Evolutionary conservation across 1,140 invertebrate species (phyloP), one percentile per base, ranked within the genome.

Genomic region (Chymomyza costata): DNA sequence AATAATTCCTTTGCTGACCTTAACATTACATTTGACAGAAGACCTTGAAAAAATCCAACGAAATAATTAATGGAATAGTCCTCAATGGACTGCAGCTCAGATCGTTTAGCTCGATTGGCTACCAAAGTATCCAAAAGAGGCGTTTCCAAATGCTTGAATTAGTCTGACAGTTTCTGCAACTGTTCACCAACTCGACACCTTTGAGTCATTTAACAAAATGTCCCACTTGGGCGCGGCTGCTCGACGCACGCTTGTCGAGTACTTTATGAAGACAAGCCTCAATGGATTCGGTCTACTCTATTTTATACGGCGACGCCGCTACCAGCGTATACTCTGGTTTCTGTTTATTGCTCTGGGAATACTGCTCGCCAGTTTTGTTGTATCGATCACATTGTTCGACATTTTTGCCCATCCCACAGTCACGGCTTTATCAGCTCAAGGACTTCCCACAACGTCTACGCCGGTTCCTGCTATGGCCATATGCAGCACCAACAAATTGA

Each of bases 241-340:
- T 17, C 49, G 21, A 1, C 21, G 6, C 2, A 78, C 71, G 2
- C 50, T 63, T 18, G 63, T 78, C n/a, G 73, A 78, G 44, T 78
- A 71, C 34, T 78, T 80, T 40, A 61, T 53, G 5, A 67, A 67
- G 44, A 78, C 71, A 8, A 78, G 73, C 18, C 63, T 78, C 11
- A 80, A 78, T 57, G 71, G 71, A 6, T 78, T 78, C 15, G 66
- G 73, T 0, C 14, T 78, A 35, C 32, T 78, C 7, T 80, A 80
- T 28, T 80, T 67, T 18, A 53, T 80, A 8, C 41, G 71, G 2
- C 28, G 45, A n/a, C 73, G 71, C 19, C 48, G 54, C 37, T 52
- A 59, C 19, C 71, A 78, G 30, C 35, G 71, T 21, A 21, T 80
- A 17, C 60, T 67, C 10, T 78, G 71, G 71, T 80, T 78, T 16